Percentiles rank a stretch among this genome's conserved stretches.
Conservation (phyloP, 2,797 vertebrate genomes). For the Phoxinus dragarum region DNA sequence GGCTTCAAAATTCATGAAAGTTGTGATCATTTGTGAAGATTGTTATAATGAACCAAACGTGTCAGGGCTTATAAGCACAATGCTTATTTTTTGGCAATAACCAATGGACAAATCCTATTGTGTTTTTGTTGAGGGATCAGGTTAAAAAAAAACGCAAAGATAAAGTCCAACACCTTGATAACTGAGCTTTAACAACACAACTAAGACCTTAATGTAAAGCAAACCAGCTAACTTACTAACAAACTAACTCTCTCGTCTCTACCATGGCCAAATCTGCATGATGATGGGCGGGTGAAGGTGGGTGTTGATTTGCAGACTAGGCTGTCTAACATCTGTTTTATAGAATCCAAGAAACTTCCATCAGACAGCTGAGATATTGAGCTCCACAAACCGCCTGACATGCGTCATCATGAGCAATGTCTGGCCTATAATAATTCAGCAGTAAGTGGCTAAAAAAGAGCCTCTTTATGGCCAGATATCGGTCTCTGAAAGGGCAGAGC, state of each 20-base stretch:
- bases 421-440: conserved; percentile 75
- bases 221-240: background rate
- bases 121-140: background rate
- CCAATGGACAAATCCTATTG: background rate
- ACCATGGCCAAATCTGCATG: background rate
- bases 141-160: background rate
- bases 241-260: background rate
- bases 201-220: background rate
- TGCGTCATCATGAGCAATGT: conserved; percentile 73
- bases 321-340: background rate
- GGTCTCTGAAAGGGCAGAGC: conserved; percentile 78
- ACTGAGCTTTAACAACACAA: background rate
- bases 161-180: background rate
- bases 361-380: conserved; percentile 72
- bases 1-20: background rate
- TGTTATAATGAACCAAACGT: background rate
- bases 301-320: background rate
- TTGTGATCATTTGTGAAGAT: background rate
- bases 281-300: background rate
- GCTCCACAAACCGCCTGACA: conserved; percentile 26
- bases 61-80: background rate
- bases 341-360: conserved; percentile 45
- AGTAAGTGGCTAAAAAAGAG: conserved; percentile 67
- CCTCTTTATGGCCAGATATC: conserved; percentile 78
- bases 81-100: background rate